Evolutionary conservation across 2,888 invertebrate genomes (phyloP), one percentile per base, ranked within the genome.

Genomic region (Himalopsyche anomala): DNA sequence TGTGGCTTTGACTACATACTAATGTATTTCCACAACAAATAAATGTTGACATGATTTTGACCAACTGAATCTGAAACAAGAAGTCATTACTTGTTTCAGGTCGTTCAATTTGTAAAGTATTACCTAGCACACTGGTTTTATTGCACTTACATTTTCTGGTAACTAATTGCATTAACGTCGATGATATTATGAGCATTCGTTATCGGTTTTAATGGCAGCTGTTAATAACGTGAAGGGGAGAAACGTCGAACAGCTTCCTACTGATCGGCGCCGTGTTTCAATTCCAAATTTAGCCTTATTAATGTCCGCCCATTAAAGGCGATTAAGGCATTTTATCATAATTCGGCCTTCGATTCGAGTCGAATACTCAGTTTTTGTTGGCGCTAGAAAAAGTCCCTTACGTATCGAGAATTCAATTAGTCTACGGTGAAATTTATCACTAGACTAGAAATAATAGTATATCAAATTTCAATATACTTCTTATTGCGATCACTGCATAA

Each of bases 311-410:
- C 90, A 91, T 91, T 91, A 90, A 89, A 45, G 87, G 89, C 90
- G 90, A 91, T 92, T 91, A 91, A 90, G 90, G 91, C 91, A 91
- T 91, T 90, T 90, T 90, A 90, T 90, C 88, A 88, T 86, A 86
- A 86, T 80, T 69, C n/a, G 40, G 40, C 84, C 69, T 40, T 36
- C 74, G 36, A 74, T 36, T 74, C 12, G 28, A 74, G 12, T 74
- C 19, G 5, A 74, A 3, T 38, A 38, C 38, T 19, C 28, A 36
- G 28, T 74, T 74, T 36, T 74, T 74, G 74, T 69, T 69, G 69
- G 12, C 74, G 11, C 36, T 74, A 12, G 74, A 74, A 74, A 74
- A 74, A 74, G 15, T 38, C 9, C 12, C 15, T 62, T 62, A 62
- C 62, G 1, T 62, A 62, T 62, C 11, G 74, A 74, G 74, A 74